Percentiles rank a stretch among this genome's conserved stretches.
These are phyloP conservation scores for Philhelius pedissequus DNA, from an alignment of 2,888 invertebrate species.

Conservation along the genomic window DNA sequence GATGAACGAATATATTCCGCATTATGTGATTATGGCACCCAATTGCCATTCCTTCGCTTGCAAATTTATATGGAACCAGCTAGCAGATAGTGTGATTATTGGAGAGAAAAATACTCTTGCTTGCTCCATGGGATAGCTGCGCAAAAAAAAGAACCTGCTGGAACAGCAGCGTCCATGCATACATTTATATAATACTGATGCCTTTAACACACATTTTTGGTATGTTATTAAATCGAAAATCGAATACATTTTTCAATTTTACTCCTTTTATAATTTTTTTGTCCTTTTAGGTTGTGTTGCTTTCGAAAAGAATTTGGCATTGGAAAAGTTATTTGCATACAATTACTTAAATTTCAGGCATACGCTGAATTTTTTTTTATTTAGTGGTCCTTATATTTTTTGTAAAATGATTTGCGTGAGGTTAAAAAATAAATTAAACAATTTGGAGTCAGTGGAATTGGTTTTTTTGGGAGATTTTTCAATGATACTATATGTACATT, in stretches of 20 bases:
- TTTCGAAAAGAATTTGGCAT: constrained; percentile 11
- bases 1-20: constrained; percentile 66
- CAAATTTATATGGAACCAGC: constrained; percentile 49
- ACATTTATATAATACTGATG: neutral
- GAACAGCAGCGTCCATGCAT: neutral
- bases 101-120: constrained; percentile 34
- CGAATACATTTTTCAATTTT: constrained; percentile 58
- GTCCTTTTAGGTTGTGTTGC: neutral
- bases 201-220: constrained; percentile 18
- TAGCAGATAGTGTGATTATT: constrained; percentile 65
- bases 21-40: constrained; percentile 69
- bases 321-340: constrained; percentile 10
- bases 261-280: constrained; percentile 6
- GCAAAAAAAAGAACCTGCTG: neutral
- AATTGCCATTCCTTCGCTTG: constrained; percentile 60
- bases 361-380: neutral
- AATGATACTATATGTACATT: no score
- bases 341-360: constrained; percentile 16
- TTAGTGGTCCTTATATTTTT: neutral
- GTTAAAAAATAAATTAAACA: neutral
- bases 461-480: neutral
- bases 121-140: constrained; percentile 39
- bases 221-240: constrained; percentile 64
- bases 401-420: neutral
- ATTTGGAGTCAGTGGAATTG: neutral